Percentiles rank a stretch among this genome's conserved stretches.
Conservation (phyloP, 2,113 vertebrate species). For the Brevimyrus niger region DNA sequence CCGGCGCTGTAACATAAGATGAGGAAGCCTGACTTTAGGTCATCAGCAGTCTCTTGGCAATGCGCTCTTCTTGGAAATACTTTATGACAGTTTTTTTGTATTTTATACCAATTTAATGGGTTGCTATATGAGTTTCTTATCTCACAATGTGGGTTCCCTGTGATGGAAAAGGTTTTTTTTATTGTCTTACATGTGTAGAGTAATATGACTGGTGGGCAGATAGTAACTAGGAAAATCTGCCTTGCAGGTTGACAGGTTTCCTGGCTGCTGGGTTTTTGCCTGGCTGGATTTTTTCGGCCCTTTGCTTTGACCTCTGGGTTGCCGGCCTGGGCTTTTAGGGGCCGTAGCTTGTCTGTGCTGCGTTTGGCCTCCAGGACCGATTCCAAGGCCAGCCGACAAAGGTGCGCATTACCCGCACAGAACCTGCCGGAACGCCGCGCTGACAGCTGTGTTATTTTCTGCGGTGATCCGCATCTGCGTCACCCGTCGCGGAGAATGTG, state of each 20-base stretch:
- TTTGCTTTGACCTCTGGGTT: neutral
- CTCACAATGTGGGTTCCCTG: neutral
- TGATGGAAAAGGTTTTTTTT: neutral
- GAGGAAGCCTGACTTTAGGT: neutral
- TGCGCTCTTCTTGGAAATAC: neutral
- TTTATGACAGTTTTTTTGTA: neutral
- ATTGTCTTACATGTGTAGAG: neutral
- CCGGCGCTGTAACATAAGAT: neutral
- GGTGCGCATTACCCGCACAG: neutral
- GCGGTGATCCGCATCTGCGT: neutral
- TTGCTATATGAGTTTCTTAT: neutral
- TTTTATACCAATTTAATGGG: neutral
- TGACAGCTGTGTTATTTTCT: neutral
- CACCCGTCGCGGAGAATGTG: neutral
- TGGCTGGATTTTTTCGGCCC: neutral
- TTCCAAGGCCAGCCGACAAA: neutral
- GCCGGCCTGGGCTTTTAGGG: neutral
- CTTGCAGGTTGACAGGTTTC: neutral
- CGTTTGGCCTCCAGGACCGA: neutral
- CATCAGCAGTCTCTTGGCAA: neutral
- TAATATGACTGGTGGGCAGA: neutral
- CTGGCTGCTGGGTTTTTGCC: neutral
- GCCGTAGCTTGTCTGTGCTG: neutral
- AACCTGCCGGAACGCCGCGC: neutral
- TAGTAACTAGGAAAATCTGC: neutral